Evolutionary conservation across 2,113 vertebrate genomes (phyloP), one percentile per base, ranked within the genome.

Genomic region (Hiodon alosoides): DNA sequence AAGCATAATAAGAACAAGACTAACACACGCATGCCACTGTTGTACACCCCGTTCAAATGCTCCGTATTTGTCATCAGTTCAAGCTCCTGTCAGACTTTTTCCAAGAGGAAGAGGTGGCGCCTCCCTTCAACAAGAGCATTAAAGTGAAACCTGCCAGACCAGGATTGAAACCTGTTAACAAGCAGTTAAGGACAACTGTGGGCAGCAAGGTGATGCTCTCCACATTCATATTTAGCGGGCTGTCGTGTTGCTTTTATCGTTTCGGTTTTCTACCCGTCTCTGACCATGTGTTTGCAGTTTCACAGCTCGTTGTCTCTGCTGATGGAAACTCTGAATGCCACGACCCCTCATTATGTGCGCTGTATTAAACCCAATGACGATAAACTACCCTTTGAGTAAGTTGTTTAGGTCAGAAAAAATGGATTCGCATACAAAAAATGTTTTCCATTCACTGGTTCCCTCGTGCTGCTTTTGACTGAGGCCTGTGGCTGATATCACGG

Each of bases 341-440:
- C 97, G 70, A 98, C 94, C 0, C 97, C 97, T 72, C 97, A 99
- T 80, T 98, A 99, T 0, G 97, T 99, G 0, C 92, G 97, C 17
- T 99, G 97, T 86, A 96, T 99, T 85, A 99, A 99, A 81, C 97
- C 97, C 7, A 99, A 99, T 0, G 97, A 99, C 68, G 90, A 93
- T 70, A 98, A 98, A 77, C 64, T 94, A 58, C 92, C 95, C 3
- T 99, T 99, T 84, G 94, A 98, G 97, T 98, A 80, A 93, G 95
- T 94, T 31, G 17, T 69, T 31, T 46, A 50, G 55, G 54, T n/a
- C 10, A 48, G 46, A 31, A 50, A 16, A 3, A 13, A 10, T 71
- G n/a, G 14, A 54, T n/a, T 8, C 5, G 7, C 50, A 10, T 16
- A 10, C 51, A 10, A 7, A 54, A 53, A 0, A 1, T 14, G 59